Evolutionary conservation across 2,797 vertebrate species (phyloP), one percentile per base, ranked within the genome.

Genomic region (Erpetoichthys calabaricus): DNA sequence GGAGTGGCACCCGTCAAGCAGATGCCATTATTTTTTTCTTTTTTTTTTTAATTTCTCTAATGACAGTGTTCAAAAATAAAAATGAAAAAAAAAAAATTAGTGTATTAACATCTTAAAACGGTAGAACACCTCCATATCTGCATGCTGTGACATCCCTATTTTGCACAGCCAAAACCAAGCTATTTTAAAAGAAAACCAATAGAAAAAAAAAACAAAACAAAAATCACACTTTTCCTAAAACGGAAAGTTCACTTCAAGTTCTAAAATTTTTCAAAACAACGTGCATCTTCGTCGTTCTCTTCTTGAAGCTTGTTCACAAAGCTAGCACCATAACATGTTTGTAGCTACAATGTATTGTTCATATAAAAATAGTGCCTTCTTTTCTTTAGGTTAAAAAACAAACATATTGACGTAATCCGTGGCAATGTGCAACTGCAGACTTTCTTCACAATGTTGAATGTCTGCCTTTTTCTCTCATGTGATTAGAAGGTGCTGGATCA

Each of bases 311-410:
- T 82, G 73, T 83, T 86, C 84, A 77, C 85, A 87, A 87, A 82
- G 77, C 80, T 92, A 93, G 91, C 92, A 94, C 91, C 92, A 91
- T 90, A 85, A 88, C 87, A 91, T 88, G 88, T 85, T 67, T 85
- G 86, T 82, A 89, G 86, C 89, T 89, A 90, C 86, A 89, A 80
- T 87, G 89, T 88, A 83, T 86, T 87, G 89, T 91, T 87, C 89
- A 86, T 88, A 89, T 89, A 93, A 92, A 91, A 93, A 92, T 93
- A 92, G 90, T 92, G 91, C 90, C 89, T 77, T 90, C 88, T 86
- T 78, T 89, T 78, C 80, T 90, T 89, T 84, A 88, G 88, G 89
- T 75, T 78, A 77, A 78, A 65, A 67, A 67, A 64, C 73, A 67
- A 75, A 74, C 70, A 82, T 89, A 87, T 91, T 88, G 89, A 90